Evolutionary conservation across 1,140 invertebrate genomes (phyloP).

Genomic region (Drosophila neocordata): DNA sequence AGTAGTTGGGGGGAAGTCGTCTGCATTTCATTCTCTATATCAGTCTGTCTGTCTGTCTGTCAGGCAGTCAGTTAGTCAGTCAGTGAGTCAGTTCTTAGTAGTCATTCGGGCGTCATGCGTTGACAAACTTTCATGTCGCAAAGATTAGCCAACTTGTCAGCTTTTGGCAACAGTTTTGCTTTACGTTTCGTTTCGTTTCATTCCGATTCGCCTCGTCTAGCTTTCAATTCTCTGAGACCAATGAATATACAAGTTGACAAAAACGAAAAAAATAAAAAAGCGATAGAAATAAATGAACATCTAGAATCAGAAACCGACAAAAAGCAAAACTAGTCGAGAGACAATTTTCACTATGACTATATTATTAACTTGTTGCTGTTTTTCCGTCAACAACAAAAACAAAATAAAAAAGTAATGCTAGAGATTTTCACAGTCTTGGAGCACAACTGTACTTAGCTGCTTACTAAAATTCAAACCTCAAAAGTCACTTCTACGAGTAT

Average conservation of each 20-base stretch:
- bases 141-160: conserved; percentile 56
- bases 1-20: background rate
- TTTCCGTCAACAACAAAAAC: no score
- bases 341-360: conserved; percentile 1
- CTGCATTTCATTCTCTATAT: conserved; percentile 10
- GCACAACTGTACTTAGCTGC: background rate
- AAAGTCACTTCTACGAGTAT: background rate
- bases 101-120: conserved; percentile 30
- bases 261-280: background rate
- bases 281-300: background rate
- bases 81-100: conserved; percentile 20
- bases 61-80: no score
- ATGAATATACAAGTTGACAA: background rate
- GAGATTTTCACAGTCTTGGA: no score
- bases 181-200: conserved; percentile 12
- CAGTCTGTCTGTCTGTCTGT: background rate
- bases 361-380: background rate
- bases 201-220: conserved; percentile 29
- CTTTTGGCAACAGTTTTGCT: conserved; percentile 30
- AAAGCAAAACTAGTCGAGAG: background rate
- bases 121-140: conserved; percentile 47
- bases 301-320: background rate
- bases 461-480: background rate
- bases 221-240: conserved; percentile 27
- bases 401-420: no score